Evolutionary conservation across 2,113 vertebrate genomes (phyloP), one percentile per base, ranked within the genome.

Genomic region (Lipophrys pholis): DNA sequence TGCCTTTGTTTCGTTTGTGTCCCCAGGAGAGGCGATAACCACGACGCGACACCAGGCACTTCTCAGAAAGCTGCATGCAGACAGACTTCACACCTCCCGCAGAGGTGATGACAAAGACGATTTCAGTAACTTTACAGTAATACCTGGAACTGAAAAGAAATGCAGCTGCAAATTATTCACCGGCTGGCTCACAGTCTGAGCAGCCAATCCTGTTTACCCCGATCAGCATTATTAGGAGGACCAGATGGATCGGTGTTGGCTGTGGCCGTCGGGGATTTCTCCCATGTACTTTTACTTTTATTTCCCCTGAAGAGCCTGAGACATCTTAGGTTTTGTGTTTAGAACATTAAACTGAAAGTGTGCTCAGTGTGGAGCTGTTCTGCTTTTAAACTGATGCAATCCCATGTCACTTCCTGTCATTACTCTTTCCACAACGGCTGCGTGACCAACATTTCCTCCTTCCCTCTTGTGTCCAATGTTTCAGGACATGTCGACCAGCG

Each of bases 351-450:
- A 76, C 30, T 55, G 51, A 70, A 71, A 69, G 69, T 53, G 10
- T 61, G 38, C 52, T 6, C n/a, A 41, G 5, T 21, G 50, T 6
- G 11, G 16, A 7, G 7, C 14, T 30, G 1, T 54, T 80, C 60
- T 73, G 55, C 56, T 72, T 54, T 54, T 0, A 6, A 1, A 0
- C 5, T 46, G 71, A 61, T 52, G 45, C 15, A 53, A 52, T 11
- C 15, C 15, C 8, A 4, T 39, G 38, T 59, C 41, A 76, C 35
- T 69, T 80, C 76, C 71, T 58, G 51, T 58, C 52, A 10, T 7
- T 10, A 11, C 11, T 39, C 7, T 59, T 40, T 50, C 46, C 11
- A 15, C 50, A 58, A 8, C n/a, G 2, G 6, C 15, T 58, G 16
- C 46, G 8, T 6, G 12, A 39, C 11, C n/a, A 4, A 4, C 7